Percentiles rank a stretch among this genome's conserved stretches.
Conservation (phyloP, 2,797 vertebrate species). For the Leucoraja ocellata region DNA sequence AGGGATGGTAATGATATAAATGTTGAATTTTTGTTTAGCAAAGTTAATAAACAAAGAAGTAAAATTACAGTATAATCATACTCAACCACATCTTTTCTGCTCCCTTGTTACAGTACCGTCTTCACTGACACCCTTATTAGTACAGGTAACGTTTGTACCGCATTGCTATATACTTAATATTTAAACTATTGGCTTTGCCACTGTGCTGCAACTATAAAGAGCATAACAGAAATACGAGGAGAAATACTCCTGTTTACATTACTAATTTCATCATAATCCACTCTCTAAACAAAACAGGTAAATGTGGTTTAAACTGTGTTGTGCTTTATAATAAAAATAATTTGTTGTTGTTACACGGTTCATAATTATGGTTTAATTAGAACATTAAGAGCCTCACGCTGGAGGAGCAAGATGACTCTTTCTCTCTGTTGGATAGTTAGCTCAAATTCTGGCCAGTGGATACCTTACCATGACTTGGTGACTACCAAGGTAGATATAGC, state of each 20-base stretch:
- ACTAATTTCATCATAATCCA: not conserved
- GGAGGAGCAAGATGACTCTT: not conserved
- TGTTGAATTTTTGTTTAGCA: not conserved
- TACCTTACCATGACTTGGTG: conserved; percentile 19
- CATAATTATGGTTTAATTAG: not conserved
- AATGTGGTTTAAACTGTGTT: not conserved
- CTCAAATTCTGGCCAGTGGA: conserved; percentile 10
- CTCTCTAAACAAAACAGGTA: not conserved
- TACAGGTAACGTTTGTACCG: not conserved
- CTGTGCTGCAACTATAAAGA: not conserved
- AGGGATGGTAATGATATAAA: not conserved
- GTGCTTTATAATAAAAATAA: not conserved
- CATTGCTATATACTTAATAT: not conserved
- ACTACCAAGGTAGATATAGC: conserved; percentile 1
- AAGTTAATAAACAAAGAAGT: not conserved
- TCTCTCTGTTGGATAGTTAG: not conserved
- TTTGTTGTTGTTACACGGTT: not conserved
- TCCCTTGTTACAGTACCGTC: not conserved
- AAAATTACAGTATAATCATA: not conserved
- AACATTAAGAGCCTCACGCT: not conserved
- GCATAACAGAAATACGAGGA: too few relatives aligned
- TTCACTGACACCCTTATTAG: not conserved
- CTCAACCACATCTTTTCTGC: too few relatives aligned
- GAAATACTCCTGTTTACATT: too few relatives aligned
- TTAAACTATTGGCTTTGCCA: not conserved